Evolutionary conservation across 2,113 vertebrate species (phyloP).

Genomic region (Paradoxurus hermaphroditus): DNA sequence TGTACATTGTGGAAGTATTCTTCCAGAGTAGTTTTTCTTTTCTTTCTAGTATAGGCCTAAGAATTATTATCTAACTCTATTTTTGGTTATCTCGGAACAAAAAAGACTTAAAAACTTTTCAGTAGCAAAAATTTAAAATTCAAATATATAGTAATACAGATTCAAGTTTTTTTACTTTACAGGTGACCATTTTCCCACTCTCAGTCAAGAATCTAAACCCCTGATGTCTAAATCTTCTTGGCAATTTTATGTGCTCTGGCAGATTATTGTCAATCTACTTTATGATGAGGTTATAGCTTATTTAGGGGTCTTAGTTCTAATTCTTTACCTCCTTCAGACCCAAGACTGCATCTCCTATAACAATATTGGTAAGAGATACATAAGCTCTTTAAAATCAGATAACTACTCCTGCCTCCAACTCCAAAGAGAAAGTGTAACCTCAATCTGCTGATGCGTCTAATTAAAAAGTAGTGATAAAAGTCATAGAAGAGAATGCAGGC

Average conservation of each 20-base stretch:
- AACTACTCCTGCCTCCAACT: background rate
- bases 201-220: background rate
- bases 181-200: rapidly evolving
- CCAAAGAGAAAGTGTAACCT: background rate
- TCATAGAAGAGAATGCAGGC: background rate
- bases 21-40: background rate
- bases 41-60: background rate
- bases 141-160: background rate
- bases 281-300: background rate
- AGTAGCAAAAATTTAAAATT: background rate
- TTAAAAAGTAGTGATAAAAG: background rate
- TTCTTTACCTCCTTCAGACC: background rate
- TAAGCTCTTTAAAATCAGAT: background rate
- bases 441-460: background rate
- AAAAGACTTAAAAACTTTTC: background rate
- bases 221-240: background rate
- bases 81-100: background rate
- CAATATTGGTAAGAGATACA: background rate
- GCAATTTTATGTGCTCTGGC: background rate
- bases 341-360: background rate
- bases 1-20: background rate
- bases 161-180: background rate
- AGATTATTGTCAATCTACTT: background rate
- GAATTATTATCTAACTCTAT: background rate
- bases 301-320: background rate